A percentile compares a stretch with the other conserved stretches of the same genome.
These are phyloP conservation scores for Ctenicera cuprea DNA, from an alignment of 2,888 invertebrate genomes.

Conservation along the genomic window DNA sequence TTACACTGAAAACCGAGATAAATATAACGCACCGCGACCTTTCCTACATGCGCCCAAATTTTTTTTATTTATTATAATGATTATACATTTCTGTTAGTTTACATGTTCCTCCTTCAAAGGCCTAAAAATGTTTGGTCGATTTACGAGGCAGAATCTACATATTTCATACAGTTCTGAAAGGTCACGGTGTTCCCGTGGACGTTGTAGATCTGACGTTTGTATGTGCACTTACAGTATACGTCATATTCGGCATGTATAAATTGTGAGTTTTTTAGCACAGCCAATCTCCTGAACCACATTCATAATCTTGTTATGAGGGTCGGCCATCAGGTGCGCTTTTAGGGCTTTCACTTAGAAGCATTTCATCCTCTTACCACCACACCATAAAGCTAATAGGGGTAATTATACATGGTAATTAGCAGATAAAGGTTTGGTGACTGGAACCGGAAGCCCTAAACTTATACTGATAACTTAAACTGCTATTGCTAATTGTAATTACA, in stretches of 20 bases:
- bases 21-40: too few relatives aligned
- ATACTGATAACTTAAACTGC: not conserved
- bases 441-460: slow-evolving; percentile 3
- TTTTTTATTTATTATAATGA: too few relatives aligned
- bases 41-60: too few relatives aligned
- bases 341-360: slow-evolving; percentile 34
- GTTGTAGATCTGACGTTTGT: not conserved
- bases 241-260: slow-evolving; percentile 3
- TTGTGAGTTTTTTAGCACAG: slow-evolving; percentile 9
- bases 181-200: not conserved
- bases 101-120: too few relatives aligned
- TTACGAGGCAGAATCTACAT: too few relatives aligned
- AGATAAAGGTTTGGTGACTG: slow-evolving; percentile 22
- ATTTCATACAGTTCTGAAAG: not conserved
- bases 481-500: not conserved
- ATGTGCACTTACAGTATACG: not conserved
- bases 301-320: slow-evolving; percentile 35
- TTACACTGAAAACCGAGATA: too few relatives aligned
- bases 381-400: slow-evolving; percentile 43
- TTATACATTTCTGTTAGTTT: too few relatives aligned
- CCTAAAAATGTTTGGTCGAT: too few relatives aligned
- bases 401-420: slow-evolving; percentile 41
- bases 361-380: slow-evolving; percentile 35
- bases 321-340: slow-evolving; percentile 44
- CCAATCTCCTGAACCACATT: slow-evolving; percentile 23